Evolutionary conservation across 2,888 invertebrate species (phyloP).

Genomic region (Tigriopus californicus): DNA sequence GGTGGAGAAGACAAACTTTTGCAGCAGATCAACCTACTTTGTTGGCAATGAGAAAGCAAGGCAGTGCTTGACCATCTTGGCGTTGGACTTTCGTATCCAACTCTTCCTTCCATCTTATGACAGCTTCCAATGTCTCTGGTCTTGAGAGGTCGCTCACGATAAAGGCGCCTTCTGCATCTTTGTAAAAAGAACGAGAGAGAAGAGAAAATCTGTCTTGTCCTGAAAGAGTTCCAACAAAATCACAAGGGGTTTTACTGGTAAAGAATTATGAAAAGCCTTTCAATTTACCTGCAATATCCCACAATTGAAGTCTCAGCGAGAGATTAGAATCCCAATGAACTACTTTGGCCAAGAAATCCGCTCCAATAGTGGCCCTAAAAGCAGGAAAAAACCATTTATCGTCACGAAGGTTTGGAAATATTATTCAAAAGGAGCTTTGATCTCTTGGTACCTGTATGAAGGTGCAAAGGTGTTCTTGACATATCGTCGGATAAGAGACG

Average conservation of each 20-base stretch:
- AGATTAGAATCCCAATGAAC: slow-evolving; percentile 7
- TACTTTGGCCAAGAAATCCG: slow-evolving; percentile 11
- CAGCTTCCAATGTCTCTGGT: slow-evolving; percentile 11
- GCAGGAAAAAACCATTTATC: no score
- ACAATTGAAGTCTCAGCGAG: slow-evolving; percentile 5
- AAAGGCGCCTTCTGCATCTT: slow-evolving; percentile 11
- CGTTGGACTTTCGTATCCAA: slow-evolving; percentile 6
- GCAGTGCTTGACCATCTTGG: background rate
- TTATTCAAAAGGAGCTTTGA: background rate
- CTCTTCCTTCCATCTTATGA: slow-evolving; percentile 10
- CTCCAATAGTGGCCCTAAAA: slow-evolving; percentile 13
- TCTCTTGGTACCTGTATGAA: background rate
- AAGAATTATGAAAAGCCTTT: no score
- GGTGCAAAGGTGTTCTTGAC: slow-evolving; percentile 13
- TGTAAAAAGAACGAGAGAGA: slow-evolving; percentile 11
- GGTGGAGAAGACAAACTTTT: no score
- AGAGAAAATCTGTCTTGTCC: slow-evolving; percentile 8
- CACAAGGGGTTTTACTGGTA: no score
- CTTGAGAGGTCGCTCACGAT: slow-evolving; percentile 6
- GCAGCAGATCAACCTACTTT: slow-evolving; percentile 2
- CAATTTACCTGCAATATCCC: slow-evolving; percentile 9
- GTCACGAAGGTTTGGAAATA: background rate
- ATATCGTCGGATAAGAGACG: slow-evolving; percentile 10
- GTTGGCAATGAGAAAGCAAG: slow-evolving; percentile 12
- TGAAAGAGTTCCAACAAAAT: no score